Base-by-base conservation (phyloP, 2,113 vertebrate species). In the Macquaria ambigua region DNA sequence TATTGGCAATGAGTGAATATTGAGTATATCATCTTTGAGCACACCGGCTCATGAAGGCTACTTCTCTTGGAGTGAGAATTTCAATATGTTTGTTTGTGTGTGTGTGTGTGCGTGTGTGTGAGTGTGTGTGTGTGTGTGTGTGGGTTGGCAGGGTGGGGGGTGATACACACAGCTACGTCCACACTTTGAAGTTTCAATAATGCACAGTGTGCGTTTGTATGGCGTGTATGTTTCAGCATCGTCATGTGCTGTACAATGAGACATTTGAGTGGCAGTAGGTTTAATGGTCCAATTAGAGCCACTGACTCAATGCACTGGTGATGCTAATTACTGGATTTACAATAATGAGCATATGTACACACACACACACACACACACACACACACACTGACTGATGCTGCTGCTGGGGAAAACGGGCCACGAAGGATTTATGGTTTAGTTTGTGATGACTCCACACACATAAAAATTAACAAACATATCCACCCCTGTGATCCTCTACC, bases 241-340 rank as follows among this genome's bases (percentile, higher is more conserved):
- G 71, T 43, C 58, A 28, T 34, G 73, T 67, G 58, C 16, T 62
- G 56, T 25, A 78, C 79, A 87, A 21, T 48, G 39, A 85, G 31
- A 84, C 63, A 82, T 88, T 81, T 93, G 92, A 91, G 81, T 85
- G 82, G 63, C 82, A 85, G 81, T 21, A 62, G 77, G 68, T 90
- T 89, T 89, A 86, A 87, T 53, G 67, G 76, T 92, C 81, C 77
- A 88, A 93, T 91, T 89, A 94, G 72, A 89, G 77, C 79, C 78
- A 64, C 77, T 72, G 43, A 88, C 67, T 84, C 79, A 79, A 43
- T 58, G 53, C 74, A 91, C 70, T 77, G 37, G 37, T 81, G 79
- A 82, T 88, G 86, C 80, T 88, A 92, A 93, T 93, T 93, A 93
- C 77, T 76, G 82, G 79, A 81, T 90, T 93, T 91, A 90, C 76